Evolutionary conservation across 2,888 invertebrate species (phyloP), one percentile per base, ranked within the genome.

Genomic region (Melieria picta): DNA sequence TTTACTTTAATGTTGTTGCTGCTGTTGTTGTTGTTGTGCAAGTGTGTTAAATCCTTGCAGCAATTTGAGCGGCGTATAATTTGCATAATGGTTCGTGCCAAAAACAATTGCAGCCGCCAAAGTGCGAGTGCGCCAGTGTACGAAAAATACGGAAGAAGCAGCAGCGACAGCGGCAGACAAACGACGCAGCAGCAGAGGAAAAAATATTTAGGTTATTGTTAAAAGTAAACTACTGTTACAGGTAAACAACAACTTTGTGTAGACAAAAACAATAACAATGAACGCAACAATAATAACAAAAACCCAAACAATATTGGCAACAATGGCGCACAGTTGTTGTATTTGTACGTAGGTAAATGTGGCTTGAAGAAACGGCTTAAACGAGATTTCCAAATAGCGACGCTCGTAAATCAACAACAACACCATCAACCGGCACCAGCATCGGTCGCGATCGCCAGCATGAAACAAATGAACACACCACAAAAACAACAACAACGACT

Each of bases 61-160:
- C 45, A 7, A n/a, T 60, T 43, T 43, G 65, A 9, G n/a, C 30
- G 56, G 30, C 6, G 16, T 10, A 45, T 11, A 65, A 46, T 55
- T 65, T 57, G 65, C 65, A 55, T 65, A 52, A 65, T 57, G 65
- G 55, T 57, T 52, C 65, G 57, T 43, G 46, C 43, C 65, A 65
- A 65, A 30, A 65, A 52, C 52, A 52, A 52, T 52, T 52, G 52
- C 9, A 9, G 52, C 52, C 11, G 9, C 52, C 11, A 30, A 30
- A 30, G 30, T 30, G 30, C 30, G 30, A 30, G 30, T 30, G 30
- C 30, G 30, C 30, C 30, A 30, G 2, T 30, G 30, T 30, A 30
- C 30, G 30, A 30, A 30, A 30, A 30, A 30, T 30, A 52, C 6
- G 13, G 5, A 52, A 52, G 13, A 6, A 52, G 5, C 52, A 52